Conservation (phyloP, 2,113 vertebrate species). For the Nanger granti region DNA sequence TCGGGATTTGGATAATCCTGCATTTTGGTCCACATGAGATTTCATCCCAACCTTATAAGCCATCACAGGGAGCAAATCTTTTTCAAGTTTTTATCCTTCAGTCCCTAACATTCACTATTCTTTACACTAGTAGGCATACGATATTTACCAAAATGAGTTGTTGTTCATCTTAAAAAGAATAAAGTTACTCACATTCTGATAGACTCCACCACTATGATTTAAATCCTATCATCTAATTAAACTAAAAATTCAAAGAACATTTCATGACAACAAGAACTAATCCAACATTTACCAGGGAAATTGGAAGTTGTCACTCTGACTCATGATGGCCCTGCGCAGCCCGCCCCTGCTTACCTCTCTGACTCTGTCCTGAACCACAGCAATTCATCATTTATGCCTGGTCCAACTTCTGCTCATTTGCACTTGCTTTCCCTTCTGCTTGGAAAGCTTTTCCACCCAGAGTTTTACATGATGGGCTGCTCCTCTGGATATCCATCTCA, state of each 20-base stretch:
- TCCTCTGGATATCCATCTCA: background rate
- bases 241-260: slow-evolving; percentile 27
- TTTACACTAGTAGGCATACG: background rate
- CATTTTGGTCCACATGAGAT: background rate
- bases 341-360: background rate
- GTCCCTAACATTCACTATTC: background rate
- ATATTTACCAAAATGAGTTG: background rate
- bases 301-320: background rate
- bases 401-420: background rate
- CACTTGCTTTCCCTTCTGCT: background rate
- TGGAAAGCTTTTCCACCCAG: background rate
- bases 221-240: slow-evolving; percentile 14
- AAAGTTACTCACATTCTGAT: background rate
- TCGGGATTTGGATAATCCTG: background rate
- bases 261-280: slow-evolving; percentile 22
- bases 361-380: background rate
- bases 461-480: background rate
- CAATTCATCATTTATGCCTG: background rate
- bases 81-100: background rate
- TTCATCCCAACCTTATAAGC: background rate
- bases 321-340: background rate
- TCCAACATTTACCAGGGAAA: background rate
- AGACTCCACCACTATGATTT: background rate
- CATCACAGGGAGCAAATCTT: background rate
- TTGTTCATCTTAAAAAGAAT: background rate